A percentile compares a stretch with the other conserved stretches of the same genome.
These are phyloP conservation scores for Pachypsylla venusta DNA, from an alignment of 1,140 invertebrate genomes.

Conservation along the genomic window DNA sequence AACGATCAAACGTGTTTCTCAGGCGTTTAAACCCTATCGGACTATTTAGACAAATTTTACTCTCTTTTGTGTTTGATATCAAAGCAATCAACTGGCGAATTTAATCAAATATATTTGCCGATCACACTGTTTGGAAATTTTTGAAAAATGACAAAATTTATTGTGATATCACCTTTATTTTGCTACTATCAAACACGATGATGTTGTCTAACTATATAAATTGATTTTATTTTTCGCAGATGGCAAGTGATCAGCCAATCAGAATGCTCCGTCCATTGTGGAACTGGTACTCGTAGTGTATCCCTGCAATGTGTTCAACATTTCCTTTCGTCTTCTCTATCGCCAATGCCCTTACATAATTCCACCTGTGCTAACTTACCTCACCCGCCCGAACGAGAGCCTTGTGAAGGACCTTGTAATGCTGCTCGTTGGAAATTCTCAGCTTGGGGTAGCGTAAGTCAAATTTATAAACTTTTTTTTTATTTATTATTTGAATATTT, in stretches of 20 bases:
- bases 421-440: constrained; percentile 50
- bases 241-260: constrained; percentile 39
- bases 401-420: constrained; percentile 49
- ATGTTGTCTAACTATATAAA: constrained; percentile 10
- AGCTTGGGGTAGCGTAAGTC: constrained; percentile 45
- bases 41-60: too few species aligned
- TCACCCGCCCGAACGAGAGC: constrained; percentile 36
- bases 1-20: too few species aligned
- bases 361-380: constrained; percentile 38
- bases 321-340: constrained; percentile 20
- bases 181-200: too few species aligned
- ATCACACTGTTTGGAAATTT: too few species aligned
- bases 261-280: constrained; percentile 56
- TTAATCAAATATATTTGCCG: too few species aligned
- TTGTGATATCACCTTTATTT: not conserved
- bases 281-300: constrained; percentile 40
- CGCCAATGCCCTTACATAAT: constrained; percentile 28
- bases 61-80: too few species aligned
- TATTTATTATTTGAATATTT: too few species aligned
- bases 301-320: constrained; percentile 38
- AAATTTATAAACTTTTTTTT: constrained; percentile 3
- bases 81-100: too few species aligned
- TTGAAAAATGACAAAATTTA: not conserved
- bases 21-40: too few species aligned
- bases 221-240: constrained; percentile 28